phyloP scores from a whole-genome alignment of 2,888 invertebrate genomes.

The Eulithis prunata region DNA sequence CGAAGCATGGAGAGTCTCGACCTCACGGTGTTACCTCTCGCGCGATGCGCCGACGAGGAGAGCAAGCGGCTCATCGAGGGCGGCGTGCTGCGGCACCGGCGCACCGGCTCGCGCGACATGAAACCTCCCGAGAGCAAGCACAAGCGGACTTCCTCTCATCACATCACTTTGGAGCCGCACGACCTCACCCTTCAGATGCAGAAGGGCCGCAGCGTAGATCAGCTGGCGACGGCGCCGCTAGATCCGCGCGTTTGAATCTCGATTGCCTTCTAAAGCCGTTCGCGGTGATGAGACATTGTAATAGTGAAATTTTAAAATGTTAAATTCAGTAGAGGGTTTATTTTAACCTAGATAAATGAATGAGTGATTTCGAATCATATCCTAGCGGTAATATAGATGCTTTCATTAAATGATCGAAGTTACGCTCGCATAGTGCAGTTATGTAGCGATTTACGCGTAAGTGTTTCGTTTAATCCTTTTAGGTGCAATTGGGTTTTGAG shows the following conservation, averaged over 20 bases:
- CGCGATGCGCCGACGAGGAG: conserved; percentile 73
- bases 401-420: conserved; percentile 53
- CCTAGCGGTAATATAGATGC: conserved; percentile 67
- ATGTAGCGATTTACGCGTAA: conserved; percentile 43
- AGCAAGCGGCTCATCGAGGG: conserved; percentile 75
- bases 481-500: conserved; percentile 10
- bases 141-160: conserved; percentile 79
- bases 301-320: conserved; percentile 54
- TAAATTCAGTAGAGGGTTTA: conserved; percentile 48
- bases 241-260: conserved; percentile 55
- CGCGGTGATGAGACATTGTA: conserved; percentile 35
- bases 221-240: conserved; percentile 58
- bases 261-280: not conserved
- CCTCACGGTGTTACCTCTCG: conserved; percentile 68
- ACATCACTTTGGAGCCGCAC: conserved; percentile 74
- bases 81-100: conserved; percentile 82
- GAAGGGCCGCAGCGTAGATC: conserved; percentile 77
- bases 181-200: conserved; percentile 67
- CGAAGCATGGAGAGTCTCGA: conserved; percentile 79
- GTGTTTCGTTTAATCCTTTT: conserved; percentile 22
- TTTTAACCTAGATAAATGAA: conserved; percentile 54
- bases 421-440: conserved; percentile 39
- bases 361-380: conserved; percentile 80
- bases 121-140: conserved; percentile 65
- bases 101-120: conserved; percentile 85